Evolutionary conservation across 2,888 invertebrate species (phyloP), one percentile per base, ranked within the genome.

Genomic region (Ectobius pallidus): DNA sequence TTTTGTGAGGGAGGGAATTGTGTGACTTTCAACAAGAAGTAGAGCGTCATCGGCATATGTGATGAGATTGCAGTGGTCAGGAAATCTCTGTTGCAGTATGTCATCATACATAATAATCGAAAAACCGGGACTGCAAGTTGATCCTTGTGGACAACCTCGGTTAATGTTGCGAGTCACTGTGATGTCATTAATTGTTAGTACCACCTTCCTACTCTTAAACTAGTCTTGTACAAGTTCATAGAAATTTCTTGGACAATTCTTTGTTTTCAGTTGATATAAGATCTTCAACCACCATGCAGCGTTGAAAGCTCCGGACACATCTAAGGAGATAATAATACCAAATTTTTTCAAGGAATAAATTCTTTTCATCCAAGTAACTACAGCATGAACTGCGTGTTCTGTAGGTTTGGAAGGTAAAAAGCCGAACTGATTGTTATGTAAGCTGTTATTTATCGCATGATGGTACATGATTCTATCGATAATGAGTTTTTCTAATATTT

Each of bases 401-500:
- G 25, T 58, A 3, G 58, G 25, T 16, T 25, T 58, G 2, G 2
- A 1, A 1, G 22, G 58, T 30, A 4, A 4, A 30, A 30, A 61
- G 1, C 30, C 61, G 30, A 7, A 30, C 7, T 61, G 32, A n/a
- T 61, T 61, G 18, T 30, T 9, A 30, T 4, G 11, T 22, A 55
- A 25, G 6, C 25, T 6, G 6, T 55, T 11, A 22, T 55, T 25
- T 22, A 11, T 6, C 6, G 3, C 3, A 22, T 22, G 6, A 3
- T 55, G 6, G 20, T 9, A 25, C 55, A 55, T 22, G 22, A 55
- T n/a, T 25, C 27, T 42, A 7, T 65, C 20, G 2, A 49, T 49
- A 14, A 27, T 68, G 3, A 25, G 44, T 68, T 49, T 25, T n/a
- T 68, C 49, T 27, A 68, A 18, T 49, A 44, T 42, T 68, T 46